Evolutionary conservation across 2,113 vertebrate species (phyloP).

Genomic region (Rhinolophus ferrumequinum): DNA sequence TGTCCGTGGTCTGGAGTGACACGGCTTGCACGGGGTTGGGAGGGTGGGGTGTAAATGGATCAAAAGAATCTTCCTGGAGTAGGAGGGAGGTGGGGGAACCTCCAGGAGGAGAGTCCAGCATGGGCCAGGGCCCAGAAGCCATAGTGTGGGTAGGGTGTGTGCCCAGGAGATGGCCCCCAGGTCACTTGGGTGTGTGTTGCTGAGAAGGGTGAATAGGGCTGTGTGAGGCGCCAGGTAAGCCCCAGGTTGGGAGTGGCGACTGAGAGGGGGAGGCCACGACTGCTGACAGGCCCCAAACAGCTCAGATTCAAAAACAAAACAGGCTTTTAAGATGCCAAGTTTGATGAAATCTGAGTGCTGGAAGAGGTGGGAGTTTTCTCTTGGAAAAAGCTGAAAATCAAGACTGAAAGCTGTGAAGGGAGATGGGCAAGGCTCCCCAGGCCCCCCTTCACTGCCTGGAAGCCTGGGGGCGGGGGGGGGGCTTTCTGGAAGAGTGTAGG

Average conservation of each 20-base stretch:
- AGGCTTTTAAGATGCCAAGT: constrained; percentile 89
- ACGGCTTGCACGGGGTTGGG: not conserved
- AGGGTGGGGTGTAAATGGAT: not conserved
- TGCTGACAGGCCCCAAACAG: constrained; percentile 86
- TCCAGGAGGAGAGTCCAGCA: not conserved
- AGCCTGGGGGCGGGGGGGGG: not conserved
- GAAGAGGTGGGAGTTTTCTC: constrained; percentile 83
- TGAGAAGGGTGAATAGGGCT: not conserved
- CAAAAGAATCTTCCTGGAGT: not conserved
- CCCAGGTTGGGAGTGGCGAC: not conserved
- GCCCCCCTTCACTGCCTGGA: constrained; percentile 42
- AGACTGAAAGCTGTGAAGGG: constrained; percentile 78
- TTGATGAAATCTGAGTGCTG: constrained; percentile 86
- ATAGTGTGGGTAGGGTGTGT: not conserved
- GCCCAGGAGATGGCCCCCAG: not conserved
- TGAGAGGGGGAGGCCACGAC: constrained; percentile 3
- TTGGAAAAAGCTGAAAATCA: constrained; percentile 82
- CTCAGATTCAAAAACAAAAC: constrained; percentile 82
- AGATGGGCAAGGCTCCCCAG: constrained; percentile 50
- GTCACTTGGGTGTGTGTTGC: not conserved
- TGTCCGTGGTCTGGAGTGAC: constrained; percentile 32
- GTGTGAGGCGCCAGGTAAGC: constrained; percentile 59
- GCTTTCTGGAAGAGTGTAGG: not conserved
- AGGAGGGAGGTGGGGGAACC: not conserved
- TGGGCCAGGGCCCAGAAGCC: not conserved